Evolutionary conservation across 1,140 invertebrate genomes (phyloP), one percentile per base, ranked within the genome.

Genomic region (Adoxophyes honmai): DNA sequence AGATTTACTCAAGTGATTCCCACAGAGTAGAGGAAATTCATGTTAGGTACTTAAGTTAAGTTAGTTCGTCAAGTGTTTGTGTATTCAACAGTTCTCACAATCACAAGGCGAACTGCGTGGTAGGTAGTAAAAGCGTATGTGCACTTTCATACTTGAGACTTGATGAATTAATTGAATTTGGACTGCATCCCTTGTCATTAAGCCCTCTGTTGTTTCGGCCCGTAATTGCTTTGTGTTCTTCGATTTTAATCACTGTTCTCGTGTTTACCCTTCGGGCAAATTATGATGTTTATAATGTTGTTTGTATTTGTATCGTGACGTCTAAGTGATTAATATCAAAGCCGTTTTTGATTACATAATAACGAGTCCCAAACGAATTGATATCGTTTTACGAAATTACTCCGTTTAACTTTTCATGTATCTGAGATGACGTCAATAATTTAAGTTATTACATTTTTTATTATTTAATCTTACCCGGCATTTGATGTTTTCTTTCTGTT

Each of bases 321-420:
- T 66, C 52, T 63, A 57, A 70, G 64, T 75, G 66, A 74, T 82
- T 73, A 69, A 67, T 69, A 66, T 61, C 58, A 67, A 75, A 75
- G 57, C 71, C 42, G 60, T 74, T 76, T 79, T 80, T 82, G 73
- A 82, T 80, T 82, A 71, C 62, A 68, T 77, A 71, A 72, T 74
- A 55, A 39, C 39, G 28, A 63, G 60, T 35, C 28, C 38, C 11
- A 42, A 48, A 51, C 55, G 44, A 57, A 64, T 64, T 64, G 52
- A 60, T 60, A 60, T 64, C 36, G 52, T 63, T 63, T 64, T 60
- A 53, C 57, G 57, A 57, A 60, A 56, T 60, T 56, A 34, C 53
- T 59, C 37, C 44, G 18, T 54, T 64, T 64, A 42, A 38, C 33
- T 55, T 39, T 35, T 48, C 42, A 48, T 11, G 42, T 48, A 11